Percentiles rank a stretch among this genome's conserved stretches.
Conservation (phyloP, 2,888 invertebrate species). For the Drosophila nigricruria region DNA sequence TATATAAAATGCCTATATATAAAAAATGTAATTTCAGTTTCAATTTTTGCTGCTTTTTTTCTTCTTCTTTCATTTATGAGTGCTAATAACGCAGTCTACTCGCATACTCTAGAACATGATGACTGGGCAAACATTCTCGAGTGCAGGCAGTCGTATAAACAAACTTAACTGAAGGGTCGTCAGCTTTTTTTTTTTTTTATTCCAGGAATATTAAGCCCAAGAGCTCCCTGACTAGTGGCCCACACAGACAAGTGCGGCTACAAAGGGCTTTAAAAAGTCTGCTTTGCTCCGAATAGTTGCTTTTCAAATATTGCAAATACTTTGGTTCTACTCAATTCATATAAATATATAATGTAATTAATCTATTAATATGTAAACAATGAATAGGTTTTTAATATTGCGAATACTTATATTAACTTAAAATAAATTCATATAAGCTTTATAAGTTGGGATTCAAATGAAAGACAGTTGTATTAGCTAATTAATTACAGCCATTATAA, state of each 20-base stretch:
- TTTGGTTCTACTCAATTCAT: background rate
- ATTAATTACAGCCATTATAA: too few relatives aligned
- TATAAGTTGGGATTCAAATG: too few relatives aligned
- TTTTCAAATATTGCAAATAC: background rate
- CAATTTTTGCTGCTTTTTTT: slow-evolving; percentile 1
- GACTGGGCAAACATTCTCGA: slow-evolving; percentile 27
- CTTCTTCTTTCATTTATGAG: background rate
- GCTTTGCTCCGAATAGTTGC: background rate
- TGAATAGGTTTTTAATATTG: background rate
- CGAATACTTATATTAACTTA: too few relatives aligned
- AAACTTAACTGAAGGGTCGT: slow-evolving; percentile 16
- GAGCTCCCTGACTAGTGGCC: slow-evolving; percentile 39
- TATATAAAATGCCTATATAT: background rate
- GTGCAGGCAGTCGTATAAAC: slow-evolving; percentile 15
- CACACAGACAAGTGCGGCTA: slow-evolving; percentile 15
- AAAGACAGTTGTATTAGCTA: too few relatives aligned
- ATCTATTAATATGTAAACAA: background rate
- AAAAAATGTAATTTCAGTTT: slow-evolving; percentile 10
- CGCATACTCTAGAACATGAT: slow-evolving; percentile 14
- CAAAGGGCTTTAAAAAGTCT: slow-evolving; percentile 2
- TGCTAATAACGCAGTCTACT: slow-evolving; percentile 22
- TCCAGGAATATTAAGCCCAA: slow-evolving; percentile 26
- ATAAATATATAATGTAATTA: background rate
- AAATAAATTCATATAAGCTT: too few relatives aligned
- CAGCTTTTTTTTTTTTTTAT: slow-evolving; percentile 9